These are phyloP conservation scores for Lasioglossum pauxillum DNA, from an alignment of 2,888 invertebrate genomes.

Conservation along the genomic window DNA sequence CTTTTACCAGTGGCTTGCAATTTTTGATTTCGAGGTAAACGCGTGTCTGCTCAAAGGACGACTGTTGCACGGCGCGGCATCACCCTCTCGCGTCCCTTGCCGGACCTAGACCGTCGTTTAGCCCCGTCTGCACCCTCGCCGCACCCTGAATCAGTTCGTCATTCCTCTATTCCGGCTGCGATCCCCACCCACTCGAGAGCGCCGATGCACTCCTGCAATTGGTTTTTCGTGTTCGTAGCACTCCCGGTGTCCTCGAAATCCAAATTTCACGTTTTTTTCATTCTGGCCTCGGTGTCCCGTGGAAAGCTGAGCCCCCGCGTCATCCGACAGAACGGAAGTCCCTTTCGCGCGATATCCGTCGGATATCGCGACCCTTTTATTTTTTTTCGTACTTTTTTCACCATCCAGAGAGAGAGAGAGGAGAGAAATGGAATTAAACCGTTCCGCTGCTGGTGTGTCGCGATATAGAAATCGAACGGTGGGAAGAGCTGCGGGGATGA, in stretches of 20 bases:
- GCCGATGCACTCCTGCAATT: constrained; percentile 49
- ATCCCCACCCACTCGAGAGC: constrained; percentile 5
- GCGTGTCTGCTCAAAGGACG: constrained; percentile 71
- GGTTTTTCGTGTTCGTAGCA: constrained; percentile 40
- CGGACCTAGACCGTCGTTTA: background rate
- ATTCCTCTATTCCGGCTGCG: constrained; percentile 6
- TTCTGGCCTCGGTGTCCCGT: constrained; percentile 32
- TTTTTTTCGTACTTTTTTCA: background rate
- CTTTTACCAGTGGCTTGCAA: constrained; percentile 48
- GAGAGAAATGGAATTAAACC: constrained; percentile 38
- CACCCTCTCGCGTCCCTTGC: constrained; percentile 15
- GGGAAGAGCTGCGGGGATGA: background rate
- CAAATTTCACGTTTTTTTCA: constrained; percentile 76
- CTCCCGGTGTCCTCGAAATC: constrained; percentile 75
- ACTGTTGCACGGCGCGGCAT: constrained; percentile 57
- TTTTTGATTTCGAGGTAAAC: constrained; percentile 53
- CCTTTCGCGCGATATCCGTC: constrained; percentile 58
- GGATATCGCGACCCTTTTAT: constrained; percentile 47
- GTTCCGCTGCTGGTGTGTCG: constrained; percentile 37
- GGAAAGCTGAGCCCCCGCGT: constrained; percentile 31
- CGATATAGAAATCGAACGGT: background rate
- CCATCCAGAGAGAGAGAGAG: background rate
- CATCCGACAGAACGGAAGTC: constrained; percentile 58
- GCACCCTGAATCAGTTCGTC: constrained; percentile 17
- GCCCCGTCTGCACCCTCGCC: constrained; percentile 14